Conservation (phyloP, 2,888 invertebrate species). For the Orgyia antiqua region DNA sequence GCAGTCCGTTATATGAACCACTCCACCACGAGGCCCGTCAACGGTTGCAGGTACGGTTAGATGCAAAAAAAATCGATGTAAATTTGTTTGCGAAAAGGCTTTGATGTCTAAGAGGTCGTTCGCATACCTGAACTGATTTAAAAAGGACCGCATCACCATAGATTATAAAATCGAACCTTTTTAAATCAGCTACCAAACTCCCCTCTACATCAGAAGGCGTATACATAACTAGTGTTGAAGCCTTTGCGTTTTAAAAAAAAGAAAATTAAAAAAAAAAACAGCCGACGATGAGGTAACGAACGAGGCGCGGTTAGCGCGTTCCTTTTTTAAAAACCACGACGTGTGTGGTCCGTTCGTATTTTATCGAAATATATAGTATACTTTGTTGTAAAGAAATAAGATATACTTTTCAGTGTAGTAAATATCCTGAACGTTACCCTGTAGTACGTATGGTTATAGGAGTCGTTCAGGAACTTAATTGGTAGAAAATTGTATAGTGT, state of each 20-base stretch:
- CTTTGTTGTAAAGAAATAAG: rapidly evolving
- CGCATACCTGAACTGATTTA: not conserved
- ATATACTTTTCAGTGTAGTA: constrained; percentile 6
- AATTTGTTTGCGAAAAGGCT: not conserved
- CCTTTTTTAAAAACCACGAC: constrained; percentile 71
- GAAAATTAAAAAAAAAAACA: constrained; percentile 49
- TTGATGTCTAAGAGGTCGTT: not conserved
- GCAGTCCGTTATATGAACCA: no score
- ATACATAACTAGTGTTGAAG: constrained; percentile 65
- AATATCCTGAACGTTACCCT: constrained; percentile 14
- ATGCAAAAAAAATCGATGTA: no score
- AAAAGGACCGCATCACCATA: constrained; percentile 10
- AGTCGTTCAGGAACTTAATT: constrained; percentile 40
- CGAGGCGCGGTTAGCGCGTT: constrained; percentile 72
- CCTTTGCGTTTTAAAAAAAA: constrained; percentile 51
- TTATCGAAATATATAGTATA: constrained; percentile 1
- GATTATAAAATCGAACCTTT: constrained; percentile 23
- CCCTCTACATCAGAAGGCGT: constrained; percentile 42
- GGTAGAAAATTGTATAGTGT: constrained; percentile 46
- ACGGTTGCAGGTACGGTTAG: no score
- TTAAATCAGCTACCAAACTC: constrained; percentile 27
- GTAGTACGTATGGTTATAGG: constrained; percentile 19
- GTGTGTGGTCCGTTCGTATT: constrained; percentile 62
- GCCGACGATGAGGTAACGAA: constrained; percentile 75
- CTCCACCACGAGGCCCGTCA: no score